Percentiles rank a stretch among this genome's conserved stretches.
phyloP scores from a whole-genome alignment of 2,797 vertebrate genomes.

The Carcharodon carcharias region DNA sequence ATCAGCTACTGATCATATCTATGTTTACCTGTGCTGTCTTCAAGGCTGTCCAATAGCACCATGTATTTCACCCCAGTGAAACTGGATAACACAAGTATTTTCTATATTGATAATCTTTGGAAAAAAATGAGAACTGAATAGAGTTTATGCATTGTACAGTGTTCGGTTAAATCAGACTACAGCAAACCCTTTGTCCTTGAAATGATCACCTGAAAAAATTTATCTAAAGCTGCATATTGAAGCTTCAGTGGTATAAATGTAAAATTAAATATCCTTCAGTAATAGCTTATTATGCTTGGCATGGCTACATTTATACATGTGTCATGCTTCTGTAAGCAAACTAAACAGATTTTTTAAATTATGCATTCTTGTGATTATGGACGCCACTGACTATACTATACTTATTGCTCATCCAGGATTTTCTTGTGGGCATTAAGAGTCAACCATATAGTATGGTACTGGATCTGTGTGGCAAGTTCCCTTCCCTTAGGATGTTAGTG shows the following conservation, averaged over 20 bases:
- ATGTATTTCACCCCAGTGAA: not conserved
- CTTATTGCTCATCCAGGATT: not conserved
- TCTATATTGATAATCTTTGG: not conserved
- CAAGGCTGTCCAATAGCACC: not conserved
- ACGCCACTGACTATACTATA: not conserved
- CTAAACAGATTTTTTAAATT: not conserved
- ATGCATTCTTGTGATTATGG: not conserved
- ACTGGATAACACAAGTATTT: not conserved
- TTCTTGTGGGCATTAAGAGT: not conserved
- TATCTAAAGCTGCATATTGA: not conserved
- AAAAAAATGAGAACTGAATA: not conserved
- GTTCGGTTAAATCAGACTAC: not conserved
- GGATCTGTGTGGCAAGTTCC: not conserved
- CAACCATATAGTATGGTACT: not conserved
- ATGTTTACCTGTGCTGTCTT: too few species aligned
- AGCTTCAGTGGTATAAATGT: not conserved
- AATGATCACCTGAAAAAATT: not conserved
- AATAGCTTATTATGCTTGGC: not conserved
- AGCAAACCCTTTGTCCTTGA: not conserved
- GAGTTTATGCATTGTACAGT: not conserved
- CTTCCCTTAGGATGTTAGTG: not conserved
- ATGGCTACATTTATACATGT: not conserved
- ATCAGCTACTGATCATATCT: too few species aligned
- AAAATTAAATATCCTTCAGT: not conserved
- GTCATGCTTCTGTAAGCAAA: not conserved